Base-by-base conservation (phyloP, 2,113 vertebrate species). In the Gobius niger region DNA sequence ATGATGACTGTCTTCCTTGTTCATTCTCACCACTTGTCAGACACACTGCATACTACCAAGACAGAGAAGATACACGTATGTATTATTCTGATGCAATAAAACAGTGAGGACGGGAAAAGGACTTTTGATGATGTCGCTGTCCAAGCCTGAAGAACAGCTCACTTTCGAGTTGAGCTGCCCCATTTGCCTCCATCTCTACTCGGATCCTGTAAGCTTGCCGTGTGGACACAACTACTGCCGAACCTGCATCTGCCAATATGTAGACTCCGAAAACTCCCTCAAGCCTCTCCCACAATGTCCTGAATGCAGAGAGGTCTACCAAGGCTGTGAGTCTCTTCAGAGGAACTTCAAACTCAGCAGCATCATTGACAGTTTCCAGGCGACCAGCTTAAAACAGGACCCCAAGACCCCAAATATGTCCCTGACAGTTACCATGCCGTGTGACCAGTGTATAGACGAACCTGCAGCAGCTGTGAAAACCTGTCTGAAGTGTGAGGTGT, bases 141-240 rank as follows among this genome's bases (percentile, higher is more conserved):
- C 78, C 8, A 86, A 86, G 50, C 80, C 76, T 3, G 77, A 76
- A 40, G 77, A 79, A 44, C 76, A 75, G 44, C 82, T 93, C 0
- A 80, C 59, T 34, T 19, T 66, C 2, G 90, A 92, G 73, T 83
- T 92, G 65, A 92, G 84, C 76, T 92, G 92, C 49, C 81, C 91
- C 0, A 91, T 93, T 70, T 93, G 92, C 75, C 80, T 92, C 0
- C 90, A 92, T 67, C 77, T 93, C 18, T 93, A 69, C 76, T 66
- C 44, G 0, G 76, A 91, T 15, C 91, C 92, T 0, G 79, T 92
- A 59, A 72, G 79, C 24, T 88, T 93, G 44, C 91, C 91, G 9
- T 92, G 92, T 18, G 90, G 91, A 6, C 92, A 93, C 85, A 93
- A 87, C 85, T 92, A 90, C 83, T 93, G 92, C 7, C 65, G 44